Percentiles rank a stretch among this genome's conserved stretches.
Evolutionary conservation across 1,140 invertebrate genomes (phyloP).

Genomic region (Colletes gigas): DNA sequence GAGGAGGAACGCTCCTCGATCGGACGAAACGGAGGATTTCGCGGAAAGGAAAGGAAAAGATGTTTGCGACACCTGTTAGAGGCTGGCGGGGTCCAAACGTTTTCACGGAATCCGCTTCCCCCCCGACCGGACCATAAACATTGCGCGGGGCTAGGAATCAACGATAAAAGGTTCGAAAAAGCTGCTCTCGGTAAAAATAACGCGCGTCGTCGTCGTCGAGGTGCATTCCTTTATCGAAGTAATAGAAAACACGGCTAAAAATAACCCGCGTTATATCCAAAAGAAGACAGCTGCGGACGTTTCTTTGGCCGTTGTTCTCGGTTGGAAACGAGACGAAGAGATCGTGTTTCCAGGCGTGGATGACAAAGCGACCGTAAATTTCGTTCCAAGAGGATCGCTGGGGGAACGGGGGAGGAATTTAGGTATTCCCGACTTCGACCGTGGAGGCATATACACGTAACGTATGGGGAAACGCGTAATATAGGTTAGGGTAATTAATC

Average conservation of each 20-base stretch:
- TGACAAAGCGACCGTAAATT: no score
- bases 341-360: no score
- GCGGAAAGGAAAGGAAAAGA: background rate
- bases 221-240: background rate
- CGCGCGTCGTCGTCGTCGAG: background rate
- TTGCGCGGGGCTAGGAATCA: background rate
- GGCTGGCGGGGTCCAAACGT: background rate
- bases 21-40: background rate
- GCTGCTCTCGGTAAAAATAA: background rate
- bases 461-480: background rate
- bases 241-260: background rate
- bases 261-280: background rate
- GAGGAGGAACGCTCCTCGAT: background rate
- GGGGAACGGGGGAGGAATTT: background rate
- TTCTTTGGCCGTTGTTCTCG: background rate
- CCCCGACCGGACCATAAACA: background rate
- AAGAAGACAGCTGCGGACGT: background rate
- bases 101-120: background rate
- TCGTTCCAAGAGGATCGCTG: background rate
- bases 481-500: background rate
- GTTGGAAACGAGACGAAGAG: no score
- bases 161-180: background rate
- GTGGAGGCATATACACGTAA: background rate
- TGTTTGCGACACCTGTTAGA: slow-evolving; percentile 4
- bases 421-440: background rate